Conservation (phyloP, 2,797 vertebrate species). For the Chiroxiphia lanceolata region DNA sequence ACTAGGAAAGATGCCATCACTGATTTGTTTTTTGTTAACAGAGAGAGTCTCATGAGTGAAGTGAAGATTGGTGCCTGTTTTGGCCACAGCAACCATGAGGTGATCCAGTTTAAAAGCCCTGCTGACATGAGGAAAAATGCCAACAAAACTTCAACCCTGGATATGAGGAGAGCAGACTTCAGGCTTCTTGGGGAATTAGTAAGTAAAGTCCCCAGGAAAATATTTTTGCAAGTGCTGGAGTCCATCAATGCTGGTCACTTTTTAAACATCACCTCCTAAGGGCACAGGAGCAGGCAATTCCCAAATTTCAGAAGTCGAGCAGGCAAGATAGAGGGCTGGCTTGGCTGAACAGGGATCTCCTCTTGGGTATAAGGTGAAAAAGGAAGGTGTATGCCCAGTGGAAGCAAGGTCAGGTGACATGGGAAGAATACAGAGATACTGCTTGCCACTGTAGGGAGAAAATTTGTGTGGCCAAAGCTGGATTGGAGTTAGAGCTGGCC, state of each 20-base stretch:
- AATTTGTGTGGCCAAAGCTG: too few species aligned
- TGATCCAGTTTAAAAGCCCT: neutral
- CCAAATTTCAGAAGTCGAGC: too few species aligned
- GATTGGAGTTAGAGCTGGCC: too few species aligned
- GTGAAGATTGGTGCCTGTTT: neutral
- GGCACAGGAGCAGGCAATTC: too few species aligned
- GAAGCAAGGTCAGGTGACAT: neutral
- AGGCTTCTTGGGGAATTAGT: neutral
- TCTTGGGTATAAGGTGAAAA: neutral
- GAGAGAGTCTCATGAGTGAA: neutral
- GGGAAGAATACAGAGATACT: too few species aligned
- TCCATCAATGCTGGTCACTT: too few species aligned
- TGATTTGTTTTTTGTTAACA: neutral
- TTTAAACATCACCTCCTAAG: too few species aligned
- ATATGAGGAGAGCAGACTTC: neutral
- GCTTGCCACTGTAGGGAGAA: too few species aligned
- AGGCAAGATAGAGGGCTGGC: too few species aligned
- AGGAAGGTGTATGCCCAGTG: neutral
- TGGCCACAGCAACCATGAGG: neutral
- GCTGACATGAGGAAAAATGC: neutral
- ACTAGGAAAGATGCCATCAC: neutral
- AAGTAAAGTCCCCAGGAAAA: too few species aligned
- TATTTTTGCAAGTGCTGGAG: too few species aligned
- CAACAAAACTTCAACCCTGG: fast-evolving
- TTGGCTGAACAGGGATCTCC: too few species aligned